Percentiles rank a stretch among this genome's conserved stretches.
Evolutionary conservation across 2,888 invertebrate genomes (phyloP).

Genomic region (Rotaria sp.): DNA sequence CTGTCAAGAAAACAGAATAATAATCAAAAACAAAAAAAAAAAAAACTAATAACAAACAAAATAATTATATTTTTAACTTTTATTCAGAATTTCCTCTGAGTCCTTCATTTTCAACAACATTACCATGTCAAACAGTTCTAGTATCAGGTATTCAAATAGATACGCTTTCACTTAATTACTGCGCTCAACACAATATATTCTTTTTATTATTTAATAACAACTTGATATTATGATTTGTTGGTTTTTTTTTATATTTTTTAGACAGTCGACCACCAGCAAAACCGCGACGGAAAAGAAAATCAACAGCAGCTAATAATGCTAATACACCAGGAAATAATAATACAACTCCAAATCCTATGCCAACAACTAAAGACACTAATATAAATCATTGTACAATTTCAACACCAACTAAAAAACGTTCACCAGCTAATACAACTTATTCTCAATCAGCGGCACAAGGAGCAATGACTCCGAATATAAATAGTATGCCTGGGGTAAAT

Average conservation of each 20-base stretch:
- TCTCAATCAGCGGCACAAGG: conserved; percentile 34
- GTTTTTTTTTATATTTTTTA: conserved; percentile 52
- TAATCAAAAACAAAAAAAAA: not conserved
- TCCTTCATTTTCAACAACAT: conserved; percentile 8
- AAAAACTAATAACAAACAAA: not conserved
- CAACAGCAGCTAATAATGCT: conserved; percentile 62
- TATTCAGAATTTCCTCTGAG: conserved; percentile 9
- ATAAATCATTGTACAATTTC: not conserved
- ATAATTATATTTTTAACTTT: not conserved
- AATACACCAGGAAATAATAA: too few relatives aligned
- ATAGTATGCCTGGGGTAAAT: conserved; percentile 40
- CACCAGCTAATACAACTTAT: conserved; percentile 31
- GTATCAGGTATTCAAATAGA: not conserved
- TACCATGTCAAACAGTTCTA: conserved; percentile 2
- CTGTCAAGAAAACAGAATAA: too few relatives aligned
- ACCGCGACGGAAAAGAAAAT: conserved; percentile 91
- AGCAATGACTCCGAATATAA: not conserved
- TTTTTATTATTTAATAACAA: not conserved
- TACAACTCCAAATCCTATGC: not conserved
- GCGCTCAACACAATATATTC: not conserved
- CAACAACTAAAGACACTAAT: not conserved
- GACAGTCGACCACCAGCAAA: conserved; percentile 88
- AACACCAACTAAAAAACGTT: conserved; percentile 35
- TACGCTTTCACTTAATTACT: not conserved
- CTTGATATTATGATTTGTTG: too few relatives aligned